Percentiles rank a stretch among this genome's conserved stretches.
Conservation (phyloP, 2,888 invertebrate species). For the Blomia tropicalis region DNA sequence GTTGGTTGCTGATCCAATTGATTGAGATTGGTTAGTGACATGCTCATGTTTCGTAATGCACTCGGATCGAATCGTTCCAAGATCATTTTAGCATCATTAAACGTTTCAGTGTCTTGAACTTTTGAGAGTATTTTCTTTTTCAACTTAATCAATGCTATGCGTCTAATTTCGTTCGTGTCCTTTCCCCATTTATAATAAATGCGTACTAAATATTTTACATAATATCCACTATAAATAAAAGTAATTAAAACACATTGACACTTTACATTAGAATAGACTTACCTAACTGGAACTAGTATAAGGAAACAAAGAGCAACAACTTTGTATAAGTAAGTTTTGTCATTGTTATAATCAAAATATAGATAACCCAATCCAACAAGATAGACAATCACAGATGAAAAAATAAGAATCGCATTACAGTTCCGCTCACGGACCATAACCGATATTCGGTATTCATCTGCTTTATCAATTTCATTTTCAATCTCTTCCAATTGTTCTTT, state of each 20-base stretch:
- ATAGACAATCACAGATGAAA: constrained; percentile 5
- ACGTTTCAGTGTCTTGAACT: constrained; percentile 93
- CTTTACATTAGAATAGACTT: constrained; percentile 1
- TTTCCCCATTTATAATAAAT: constrained; percentile 77
- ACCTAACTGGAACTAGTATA: neutral
- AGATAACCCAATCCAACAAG: neutral
- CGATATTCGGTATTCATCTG: neutral
- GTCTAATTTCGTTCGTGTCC: constrained; percentile 55
- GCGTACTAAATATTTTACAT: constrained; percentile 52
- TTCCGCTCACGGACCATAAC: neutral
- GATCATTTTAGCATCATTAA: constrained; percentile 79
- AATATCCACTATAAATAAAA: constrained; percentile 21
- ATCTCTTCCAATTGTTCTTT: constrained; percentile 1
- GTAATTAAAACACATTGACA: neutral
- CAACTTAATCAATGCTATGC: constrained; percentile 54
- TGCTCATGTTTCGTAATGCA: constrained; percentile 32
- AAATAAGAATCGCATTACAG: neutral
- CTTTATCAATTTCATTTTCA: neutral
- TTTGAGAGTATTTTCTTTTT: constrained; percentile 78
- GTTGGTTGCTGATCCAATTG: neutral
- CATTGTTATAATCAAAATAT: neutral
- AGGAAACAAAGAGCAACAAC: neutral
- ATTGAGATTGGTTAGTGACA: neutral
- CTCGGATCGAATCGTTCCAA: constrained; percentile 66
- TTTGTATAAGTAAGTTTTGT: neutral